Base-by-base conservation (phyloP, 2,888 invertebrate genomes). In the Diplolepis rosae region DNA sequence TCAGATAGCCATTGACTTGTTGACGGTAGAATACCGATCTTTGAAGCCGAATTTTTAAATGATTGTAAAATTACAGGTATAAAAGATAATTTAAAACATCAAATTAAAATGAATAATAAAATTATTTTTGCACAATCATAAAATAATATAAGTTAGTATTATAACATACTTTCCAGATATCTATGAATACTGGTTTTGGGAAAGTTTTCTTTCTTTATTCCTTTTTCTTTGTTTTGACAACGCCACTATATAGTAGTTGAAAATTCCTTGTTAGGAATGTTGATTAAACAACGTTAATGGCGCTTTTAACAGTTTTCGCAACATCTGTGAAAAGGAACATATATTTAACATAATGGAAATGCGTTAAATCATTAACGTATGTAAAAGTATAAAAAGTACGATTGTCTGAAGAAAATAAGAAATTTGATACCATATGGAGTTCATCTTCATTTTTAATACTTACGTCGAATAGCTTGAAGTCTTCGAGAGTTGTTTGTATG, bases 161-260 rank as follows among this genome's bases (percentile, higher is more conserved):
- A 54, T 11, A n/a, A 50, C 30, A 30, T 18, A 54, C 54, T 28
- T 54, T 54, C 54, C 54, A 54, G 7, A 27, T 28, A 54, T 32
- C 7, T 27, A 28, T 54, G 13, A 54, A 28, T 54, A 27, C 28
- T 54, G 4, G 54, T 54, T 28, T 54, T 15, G 0, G 54, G 28
- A 54, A 54, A 54, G n/a, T 28, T 54, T 54, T 54, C 32, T 28
- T 54, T 54, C 9, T 28, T 54, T 18, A 54, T 22, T 15, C 54
- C 54, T 30, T 54, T n/a, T n/a, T 28, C 2, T 5, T n/a, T n/a
- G 6, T 13, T 54, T 9, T 54, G 28, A n/a, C n/a, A n/a, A n/a
- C n/a, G n/a, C n/a, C n/a, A n/a, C n/a, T n/a, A n/a, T n/a, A n/a
- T n/a, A n/a, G n/a, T n/a, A n/a, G n/a, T n/a, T n/a, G n/a, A n/a